Evolutionary conservation across 2,113 vertebrate genomes (phyloP), one percentile per base, ranked within the genome.

Genomic region (Tragelaphus buxtoni): DNA sequence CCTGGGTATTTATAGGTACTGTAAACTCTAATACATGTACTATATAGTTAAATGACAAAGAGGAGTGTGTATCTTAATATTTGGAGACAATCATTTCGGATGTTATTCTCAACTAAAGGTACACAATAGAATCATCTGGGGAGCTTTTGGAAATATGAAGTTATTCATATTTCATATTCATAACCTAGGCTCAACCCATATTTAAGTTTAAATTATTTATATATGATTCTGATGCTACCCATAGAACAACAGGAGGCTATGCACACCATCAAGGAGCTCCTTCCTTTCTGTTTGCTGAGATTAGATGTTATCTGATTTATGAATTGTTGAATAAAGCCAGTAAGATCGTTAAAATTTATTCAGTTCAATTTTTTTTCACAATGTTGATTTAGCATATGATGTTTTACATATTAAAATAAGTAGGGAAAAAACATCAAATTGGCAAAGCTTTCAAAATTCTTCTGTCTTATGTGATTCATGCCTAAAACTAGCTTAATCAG

Each of bases 361-460:
- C 51, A 55, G 51, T 24, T 55, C 20, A 55, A 35, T 80, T 80
- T 81, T 80, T 77, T 81, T 35, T 26, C 47, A 39, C 79, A 81
- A 35, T 26, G 79, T 81, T 81, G 51, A 39, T 16, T 81, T 83
- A 92, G 42, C 4, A 56, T 84, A 32, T 51, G 30, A 74, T 97
- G 49, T 81, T 96, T 86, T 77, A 96, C 90, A 65, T 86, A 76
- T n/a, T 28, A 35, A 81, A 87, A 51, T 61, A 18, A 90, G 90
- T 35, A 45, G 14, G 13, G 30, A 69, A 17, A 83, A 85, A 87
- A 24, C 24, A 77, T 11, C 90, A n/a, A 60, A 14, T 76, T 94
- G 61, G 9, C 11, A 53, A 32, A 47, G 45, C 61, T 94, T 87
- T 94, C 30, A 89, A 90, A 94, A 76, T 32, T 32, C 14, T 69